Conservation (phyloP, 64 coral and sea anemone genomes). For the Orbicella faveolata region DNA sequence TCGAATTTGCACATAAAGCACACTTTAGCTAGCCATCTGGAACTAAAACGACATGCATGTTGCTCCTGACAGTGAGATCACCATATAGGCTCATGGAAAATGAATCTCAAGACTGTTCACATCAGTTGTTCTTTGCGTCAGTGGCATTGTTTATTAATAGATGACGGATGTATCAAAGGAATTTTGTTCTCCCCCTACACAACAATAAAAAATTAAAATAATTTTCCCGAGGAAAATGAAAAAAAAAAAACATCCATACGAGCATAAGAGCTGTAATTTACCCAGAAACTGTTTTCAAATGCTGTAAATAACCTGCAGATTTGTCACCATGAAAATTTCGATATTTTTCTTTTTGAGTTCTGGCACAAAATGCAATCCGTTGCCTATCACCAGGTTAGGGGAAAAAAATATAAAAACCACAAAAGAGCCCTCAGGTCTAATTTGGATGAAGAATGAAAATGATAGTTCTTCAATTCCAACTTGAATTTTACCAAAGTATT, state of each 20-base stretch:
- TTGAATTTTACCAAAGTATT: no score
- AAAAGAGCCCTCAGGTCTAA: not conserved
- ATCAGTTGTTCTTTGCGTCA: not conserved
- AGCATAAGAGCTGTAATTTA: not conserved
- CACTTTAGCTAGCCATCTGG: no score
- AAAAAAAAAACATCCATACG: not conserved
- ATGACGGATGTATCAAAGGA: not conserved
- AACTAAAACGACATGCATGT: not conserved
- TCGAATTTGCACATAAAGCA: not conserved
- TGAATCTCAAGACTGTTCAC: not conserved
- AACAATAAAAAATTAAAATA: not conserved
- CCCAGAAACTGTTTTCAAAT: no score
- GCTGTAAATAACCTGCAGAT: no score
- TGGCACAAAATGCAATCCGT: no score
- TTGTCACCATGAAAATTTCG: no score
- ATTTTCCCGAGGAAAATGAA: not conserved
- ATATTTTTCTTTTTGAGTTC: no score
- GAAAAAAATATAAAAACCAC: not conserved
- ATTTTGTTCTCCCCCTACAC: not conserved
- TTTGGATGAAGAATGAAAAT: no score
- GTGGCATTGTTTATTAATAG: not conserved
- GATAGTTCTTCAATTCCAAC: not conserved
- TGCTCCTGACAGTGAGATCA: not conserved
- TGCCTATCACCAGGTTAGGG: no score
- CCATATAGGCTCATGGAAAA: not conserved